Base-by-base conservation (phyloP, 2,888 invertebrate species). In the Parochlus steinenii region DNA sequence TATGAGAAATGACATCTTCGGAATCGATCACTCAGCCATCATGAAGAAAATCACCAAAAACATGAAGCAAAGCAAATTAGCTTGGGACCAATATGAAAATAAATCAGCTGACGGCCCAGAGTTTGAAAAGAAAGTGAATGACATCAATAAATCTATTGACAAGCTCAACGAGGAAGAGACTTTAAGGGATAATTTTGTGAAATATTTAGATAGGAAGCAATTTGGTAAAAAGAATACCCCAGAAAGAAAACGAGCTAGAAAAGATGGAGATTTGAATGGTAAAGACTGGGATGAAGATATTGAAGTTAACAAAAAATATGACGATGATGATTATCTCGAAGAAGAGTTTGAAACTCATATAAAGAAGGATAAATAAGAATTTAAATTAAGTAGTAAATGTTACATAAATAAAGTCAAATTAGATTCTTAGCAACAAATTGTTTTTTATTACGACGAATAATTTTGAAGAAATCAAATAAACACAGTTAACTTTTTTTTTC, bases 1-100 rank as follows among this genome's bases (percentile, higher is more conserved):
- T 40, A 83, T 83, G 80, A 69, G 71, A 2, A 67, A 79, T 42
- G 70, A 72, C 53, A 69, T 80, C 4, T 65, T 73, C 24, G 78
- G 77, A 1, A 54, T 85, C 30, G 67, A 82, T 52, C 77, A 77
- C 46, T 55, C 58, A 1, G 59, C 56, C 37, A 74, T 82, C 27
- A 67, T 80, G 67, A 61, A 57, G 24, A 58, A 64, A 33, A 58
- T 71, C 2, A 37, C 63, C 7, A 58, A 57, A 0, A 63, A 66
- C 16, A 58, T 67, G 47, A 64, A 63, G 33, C 67, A 62, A 45
- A 64, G 61, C 1, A 61, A 56, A 38, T 62, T 65, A 3, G 69
- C 71, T 1, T 71, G 71, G 71, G 47, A 51, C 3, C 40, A 41
- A 12, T 50, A 53, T 38, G 40, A 48, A 19, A 40, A 44, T 25